Percentiles rank a stretch among this genome's conserved stretches.
phyloP scores from a whole-genome alignment of 2,113 vertebrate species.

The Cygnus buccinator region DNA sequence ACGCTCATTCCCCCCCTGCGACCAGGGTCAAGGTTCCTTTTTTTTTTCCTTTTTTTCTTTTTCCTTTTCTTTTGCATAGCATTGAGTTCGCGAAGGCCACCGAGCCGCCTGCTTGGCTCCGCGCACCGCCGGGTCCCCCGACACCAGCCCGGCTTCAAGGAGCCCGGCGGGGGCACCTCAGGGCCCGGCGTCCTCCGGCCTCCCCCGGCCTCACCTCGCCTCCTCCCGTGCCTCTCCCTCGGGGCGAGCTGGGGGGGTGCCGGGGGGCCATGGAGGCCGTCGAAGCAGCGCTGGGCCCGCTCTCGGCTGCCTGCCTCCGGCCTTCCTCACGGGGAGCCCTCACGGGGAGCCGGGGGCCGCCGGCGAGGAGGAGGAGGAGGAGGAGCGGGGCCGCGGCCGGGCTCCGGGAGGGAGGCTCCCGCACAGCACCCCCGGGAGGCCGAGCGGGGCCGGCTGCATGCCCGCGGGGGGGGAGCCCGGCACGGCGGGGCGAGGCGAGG shows the following conservation, averaged over 20 bases:
- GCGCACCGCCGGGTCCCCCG: background rate
- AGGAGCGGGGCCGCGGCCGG: background rate
- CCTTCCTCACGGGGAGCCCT: no score
- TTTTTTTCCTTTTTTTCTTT: constrained; percentile 57
- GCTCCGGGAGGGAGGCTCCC: constrained; percentile 19
- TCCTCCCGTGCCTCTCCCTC: background rate
- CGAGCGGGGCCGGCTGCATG: background rate
- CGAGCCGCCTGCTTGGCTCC: constrained; percentile 5
- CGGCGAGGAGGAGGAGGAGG: background rate
- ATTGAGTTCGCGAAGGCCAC: constrained; percentile 46
- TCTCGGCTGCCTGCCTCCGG: no score
- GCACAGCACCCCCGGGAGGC: background rate
- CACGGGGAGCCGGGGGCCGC: background rate
- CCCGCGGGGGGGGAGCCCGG: background rate
- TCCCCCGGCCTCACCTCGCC: background rate
- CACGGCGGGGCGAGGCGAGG: background rate
- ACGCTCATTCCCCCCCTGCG: constrained; percentile 14
- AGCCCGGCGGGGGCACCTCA: background rate
- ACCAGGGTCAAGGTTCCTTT: constrained; percentile 1
- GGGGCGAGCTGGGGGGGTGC: background rate
- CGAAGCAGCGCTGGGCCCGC: background rate
- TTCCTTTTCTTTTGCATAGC: constrained; percentile 72
- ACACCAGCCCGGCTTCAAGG: background rate
- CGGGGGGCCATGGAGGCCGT: constrained; percentile 13
- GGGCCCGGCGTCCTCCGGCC: background rate